Conservation (phyloP, 1,140 invertebrate species). For the Drosophila bocki region DNA sequence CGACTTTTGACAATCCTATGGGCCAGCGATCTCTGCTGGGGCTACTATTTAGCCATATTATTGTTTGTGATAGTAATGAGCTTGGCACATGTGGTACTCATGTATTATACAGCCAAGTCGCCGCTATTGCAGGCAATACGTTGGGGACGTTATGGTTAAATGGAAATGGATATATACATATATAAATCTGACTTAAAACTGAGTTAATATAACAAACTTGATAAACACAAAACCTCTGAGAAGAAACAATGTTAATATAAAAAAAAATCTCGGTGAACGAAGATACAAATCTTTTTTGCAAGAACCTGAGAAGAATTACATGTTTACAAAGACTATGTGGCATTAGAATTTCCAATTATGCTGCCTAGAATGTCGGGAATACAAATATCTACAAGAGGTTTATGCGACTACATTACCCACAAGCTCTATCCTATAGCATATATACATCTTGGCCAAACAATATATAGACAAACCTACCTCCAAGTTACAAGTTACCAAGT, state of each 20-base stretch:
- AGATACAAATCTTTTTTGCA: neutral
- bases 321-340: neutral
- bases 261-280: too few relatives aligned
- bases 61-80: accelerated
- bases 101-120: neutral
- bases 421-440: neutral
- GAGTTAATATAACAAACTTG: too few relatives aligned
- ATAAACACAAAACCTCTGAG: too few relatives aligned
- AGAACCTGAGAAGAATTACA: neutral
- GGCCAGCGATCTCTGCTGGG: neutral
- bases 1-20: neutral
- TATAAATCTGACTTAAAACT: too few relatives aligned
- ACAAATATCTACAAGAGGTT: slow-evolving; percentile 72
- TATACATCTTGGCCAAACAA: too few relatives aligned
- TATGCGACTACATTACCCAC: slow-evolving; percentile 11
- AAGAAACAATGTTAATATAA: neutral
- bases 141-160: neutral
- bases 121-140: accelerated
- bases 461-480: too few relatives aligned
- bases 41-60: neutral
- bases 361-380: slow-evolving; percentile 37
- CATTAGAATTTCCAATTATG: slow-evolving; percentile 48
- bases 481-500: too few relatives aligned
- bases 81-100: accelerated
- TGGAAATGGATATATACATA: neutral